A percentile compares a stretch with the other conserved stretches of the same genome.
Evolutionary conservation across 2,888 invertebrate species (phyloP).

Genomic region (Morinoia aosen): DNA sequence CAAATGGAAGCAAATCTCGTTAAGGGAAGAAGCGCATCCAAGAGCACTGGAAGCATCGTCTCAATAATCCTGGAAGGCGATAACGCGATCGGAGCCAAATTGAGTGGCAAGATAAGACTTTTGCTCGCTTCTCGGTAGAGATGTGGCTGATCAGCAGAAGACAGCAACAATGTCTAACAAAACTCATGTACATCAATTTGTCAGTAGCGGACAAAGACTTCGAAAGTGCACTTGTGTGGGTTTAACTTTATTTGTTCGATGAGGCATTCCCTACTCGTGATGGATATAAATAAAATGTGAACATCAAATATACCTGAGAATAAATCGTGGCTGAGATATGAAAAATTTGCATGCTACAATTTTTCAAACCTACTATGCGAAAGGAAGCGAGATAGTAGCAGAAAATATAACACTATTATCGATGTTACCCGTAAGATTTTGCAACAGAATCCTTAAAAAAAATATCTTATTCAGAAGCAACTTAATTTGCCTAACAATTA

Average conservation of each 20-base stretch:
- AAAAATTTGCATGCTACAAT: not conserved
- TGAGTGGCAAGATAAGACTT: not conserved
- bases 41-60: constrained; percentile 10
- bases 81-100: constrained; percentile 1
- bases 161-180: not conserved
- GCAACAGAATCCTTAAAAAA: not conserved
- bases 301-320: not conserved
- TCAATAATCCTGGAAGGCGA: not conserved
- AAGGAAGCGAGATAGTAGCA: no score
- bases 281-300: not conserved
- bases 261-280: not conserved
- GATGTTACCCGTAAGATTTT: not conserved
- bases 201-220: not conserved
- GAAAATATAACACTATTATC: not conserved
- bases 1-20: constrained; percentile 23
- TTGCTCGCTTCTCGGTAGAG: not conserved
- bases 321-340: not conserved
- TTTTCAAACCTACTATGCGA: no score
- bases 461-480: not conserved
- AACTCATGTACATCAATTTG: not conserved
- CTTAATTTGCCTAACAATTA: not conserved
- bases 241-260: not conserved
- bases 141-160: not conserved
- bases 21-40: constrained; percentile 6
- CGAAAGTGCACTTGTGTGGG: not conserved